phyloP scores from a whole-genome alignment of 1,140 invertebrate genomes.

The Portunus trituberculatus region DNA sequence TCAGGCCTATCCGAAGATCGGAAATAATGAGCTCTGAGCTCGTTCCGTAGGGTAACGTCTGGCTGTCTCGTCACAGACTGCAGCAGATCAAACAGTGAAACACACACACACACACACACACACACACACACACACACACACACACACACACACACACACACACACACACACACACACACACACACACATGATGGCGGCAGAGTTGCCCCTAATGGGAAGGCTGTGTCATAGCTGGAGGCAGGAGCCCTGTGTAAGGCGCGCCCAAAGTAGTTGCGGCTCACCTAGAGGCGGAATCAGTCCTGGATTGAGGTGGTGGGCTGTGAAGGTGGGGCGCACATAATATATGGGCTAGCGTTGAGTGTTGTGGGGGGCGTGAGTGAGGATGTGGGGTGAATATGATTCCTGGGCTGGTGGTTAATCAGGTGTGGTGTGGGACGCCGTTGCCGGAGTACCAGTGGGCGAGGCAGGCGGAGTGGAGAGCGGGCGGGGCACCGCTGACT shows the following conservation, averaged over 20 bases:
- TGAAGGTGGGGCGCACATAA: background rate
- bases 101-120: no score
- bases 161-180: no score
- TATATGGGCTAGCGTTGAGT: background rate
- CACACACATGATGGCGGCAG: background rate
- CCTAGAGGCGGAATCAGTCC: background rate
- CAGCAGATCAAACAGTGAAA: no score
- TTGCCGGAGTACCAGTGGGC: background rate
- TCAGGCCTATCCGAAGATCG: no score
- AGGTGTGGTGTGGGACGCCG: background rate
- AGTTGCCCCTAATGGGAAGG: background rate
- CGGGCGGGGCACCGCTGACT: conserved; percentile 24
- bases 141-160: no score
- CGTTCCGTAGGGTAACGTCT: no score
- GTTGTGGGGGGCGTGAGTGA: no score
- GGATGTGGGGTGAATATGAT: no score
- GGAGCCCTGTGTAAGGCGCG: background rate
- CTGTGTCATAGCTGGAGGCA: background rate
- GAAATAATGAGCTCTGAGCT: no score
- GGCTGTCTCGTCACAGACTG: no score
- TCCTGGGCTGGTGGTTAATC: background rate
- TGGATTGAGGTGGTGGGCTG: background rate
- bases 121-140: no score
- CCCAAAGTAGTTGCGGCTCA: background rate
- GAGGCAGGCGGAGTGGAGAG: background rate